These are phyloP conservation scores for Crotalus tigris DNA, from an alignment of 2,113 vertebrate species.

Conservation along the genomic window DNA sequence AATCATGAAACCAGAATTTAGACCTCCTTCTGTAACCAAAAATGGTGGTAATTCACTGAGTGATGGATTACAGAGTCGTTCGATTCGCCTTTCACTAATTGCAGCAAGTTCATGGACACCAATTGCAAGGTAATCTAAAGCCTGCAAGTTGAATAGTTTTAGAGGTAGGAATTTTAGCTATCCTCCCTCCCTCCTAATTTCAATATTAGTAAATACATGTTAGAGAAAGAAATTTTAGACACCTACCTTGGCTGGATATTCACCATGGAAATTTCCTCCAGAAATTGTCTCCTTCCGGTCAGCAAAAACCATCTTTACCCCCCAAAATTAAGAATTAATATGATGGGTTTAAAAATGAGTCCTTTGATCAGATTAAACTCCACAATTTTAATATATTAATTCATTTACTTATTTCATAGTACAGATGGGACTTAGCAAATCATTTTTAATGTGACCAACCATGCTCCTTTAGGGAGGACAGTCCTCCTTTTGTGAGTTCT, in stretches of 20 bases:
- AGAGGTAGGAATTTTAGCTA: background rate
- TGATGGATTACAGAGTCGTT: conserved; percentile 93
- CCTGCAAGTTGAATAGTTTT: conserved; percentile 65
- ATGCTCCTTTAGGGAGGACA: too few species aligned
- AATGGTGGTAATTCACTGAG: conserved; percentile 95
- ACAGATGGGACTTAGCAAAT: background rate
- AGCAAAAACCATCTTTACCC: conserved; percentile 92
- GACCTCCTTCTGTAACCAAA: conserved; percentile 93
- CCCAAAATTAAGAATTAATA: conserved; percentile 62
- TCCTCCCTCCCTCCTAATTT: background rate
- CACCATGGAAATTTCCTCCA: conserved; percentile 97
- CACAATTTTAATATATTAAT: background rate
- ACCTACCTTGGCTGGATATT: conserved; percentile 88
- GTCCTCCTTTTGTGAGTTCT: too few species aligned
- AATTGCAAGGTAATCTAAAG: conserved; percentile 87
- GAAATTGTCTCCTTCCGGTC: conserved; percentile 95
- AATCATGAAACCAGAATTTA: conserved; percentile 99
- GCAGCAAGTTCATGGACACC: conserved; percentile 93
- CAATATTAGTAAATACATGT: background rate
- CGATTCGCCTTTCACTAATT: conserved; percentile 94
- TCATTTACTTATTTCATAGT: background rate
- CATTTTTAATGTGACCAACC: background rate
- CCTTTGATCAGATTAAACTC: background rate
- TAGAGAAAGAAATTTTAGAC: conserved; percentile 25
- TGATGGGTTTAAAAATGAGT: background rate